These are phyloP conservation scores for Myotis yumanensis DNA, from an alignment of 2,113 vertebrate genomes.

Conservation along the genomic window DNA sequence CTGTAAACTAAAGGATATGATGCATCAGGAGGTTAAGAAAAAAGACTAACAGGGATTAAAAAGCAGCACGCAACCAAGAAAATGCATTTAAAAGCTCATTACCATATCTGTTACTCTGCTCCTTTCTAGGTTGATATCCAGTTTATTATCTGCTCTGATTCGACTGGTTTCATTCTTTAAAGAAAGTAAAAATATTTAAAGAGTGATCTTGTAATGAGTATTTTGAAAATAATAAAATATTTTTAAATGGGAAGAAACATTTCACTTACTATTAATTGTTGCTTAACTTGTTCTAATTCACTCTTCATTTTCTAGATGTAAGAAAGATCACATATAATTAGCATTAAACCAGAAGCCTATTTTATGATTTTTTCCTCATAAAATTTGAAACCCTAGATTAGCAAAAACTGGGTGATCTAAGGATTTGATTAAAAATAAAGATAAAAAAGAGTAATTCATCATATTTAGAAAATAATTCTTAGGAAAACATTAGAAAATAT, in stretches of 20 bases:
- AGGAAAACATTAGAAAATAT: slow-evolving; percentile 1
- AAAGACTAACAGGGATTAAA: background rate
- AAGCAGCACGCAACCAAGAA: background rate
- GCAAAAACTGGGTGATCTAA: background rate
- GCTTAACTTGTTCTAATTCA: slow-evolving; percentile 93
- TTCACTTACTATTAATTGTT: slow-evolving; percentile 90
- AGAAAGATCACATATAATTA: slow-evolving; percentile 59
- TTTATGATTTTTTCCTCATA: background rate
- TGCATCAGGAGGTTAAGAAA: slow-evolving; percentile 48
- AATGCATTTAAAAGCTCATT: slow-evolving; percentile 36
- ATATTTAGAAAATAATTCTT: slow-evolving; percentile 48
- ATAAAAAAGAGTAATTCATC: background rate
- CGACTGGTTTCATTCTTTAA: slow-evolving; percentile 91
- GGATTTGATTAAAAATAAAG: slow-evolving; percentile 5
- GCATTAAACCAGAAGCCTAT: slow-evolving; percentile 4
- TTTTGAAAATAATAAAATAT: slow-evolving; percentile 45
- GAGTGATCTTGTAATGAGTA: slow-evolving; percentile 16
- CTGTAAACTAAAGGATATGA: slow-evolving; percentile 89
- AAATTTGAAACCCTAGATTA: slow-evolving; percentile 32
- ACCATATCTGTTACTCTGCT: slow-evolving; percentile 95
- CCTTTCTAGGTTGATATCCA: slow-evolving; percentile 96
- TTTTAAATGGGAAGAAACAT: background rate
- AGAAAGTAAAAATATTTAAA: slow-evolving; percentile 60
- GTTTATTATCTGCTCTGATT: slow-evolving; percentile 92
- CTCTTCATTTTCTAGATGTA: slow-evolving; percentile 94